phyloP scores from a whole-genome alignment of 1,140 invertebrate genomes.

The Drosophila paulistorum region DNA sequence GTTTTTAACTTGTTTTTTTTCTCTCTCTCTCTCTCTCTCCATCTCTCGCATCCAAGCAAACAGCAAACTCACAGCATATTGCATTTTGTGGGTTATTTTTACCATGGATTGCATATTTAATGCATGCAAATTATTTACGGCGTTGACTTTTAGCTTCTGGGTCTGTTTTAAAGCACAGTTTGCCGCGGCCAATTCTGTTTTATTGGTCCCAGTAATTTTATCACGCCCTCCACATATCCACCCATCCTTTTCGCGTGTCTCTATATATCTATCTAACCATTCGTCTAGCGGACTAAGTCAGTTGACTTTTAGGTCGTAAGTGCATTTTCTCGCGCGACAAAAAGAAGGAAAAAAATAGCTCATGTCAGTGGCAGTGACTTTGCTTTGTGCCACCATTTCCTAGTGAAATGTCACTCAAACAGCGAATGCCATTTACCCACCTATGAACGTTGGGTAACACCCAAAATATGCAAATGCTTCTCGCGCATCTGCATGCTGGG shows the following conservation, averaged over 20 bases:
- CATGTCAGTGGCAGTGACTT: slow-evolving; percentile 43
- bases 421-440: slow-evolving; percentile 57
- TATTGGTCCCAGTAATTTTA: slow-evolving; percentile 47
- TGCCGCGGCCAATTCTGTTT: slow-evolving; percentile 53
- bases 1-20: background rate
- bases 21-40: too few species aligned
- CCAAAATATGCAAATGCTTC: slow-evolving; percentile 71
- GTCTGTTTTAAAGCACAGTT: slow-evolving; percentile 41
- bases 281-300: slow-evolving; percentile 32
- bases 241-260: slow-evolving; percentile 14
- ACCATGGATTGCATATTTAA: slow-evolving; percentile 66
- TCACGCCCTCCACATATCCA: slow-evolving; percentile 8
- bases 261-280: slow-evolving; percentile 22
- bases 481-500: slow-evolving; percentile 29
- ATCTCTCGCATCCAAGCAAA: background rate
- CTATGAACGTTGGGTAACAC: slow-evolving; percentile 22
- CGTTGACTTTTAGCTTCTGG: slow-evolving; percentile 51
- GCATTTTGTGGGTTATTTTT: slow-evolving; percentile 56
- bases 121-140: slow-evolving; percentile 75
- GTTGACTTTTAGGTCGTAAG: slow-evolving; percentile 55
- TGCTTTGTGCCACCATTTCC: slow-evolving; percentile 36
- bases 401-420: slow-evolving; percentile 65
- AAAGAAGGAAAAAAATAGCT: slow-evolving; percentile 10
- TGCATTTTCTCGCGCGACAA: slow-evolving; percentile 41
- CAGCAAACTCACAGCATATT: slow-evolving; percentile 53